Evolutionary conservation across 1,140 invertebrate genomes (phyloP), one percentile per base, ranked within the genome.

Genomic region (Macrostomum lignano): DNA sequence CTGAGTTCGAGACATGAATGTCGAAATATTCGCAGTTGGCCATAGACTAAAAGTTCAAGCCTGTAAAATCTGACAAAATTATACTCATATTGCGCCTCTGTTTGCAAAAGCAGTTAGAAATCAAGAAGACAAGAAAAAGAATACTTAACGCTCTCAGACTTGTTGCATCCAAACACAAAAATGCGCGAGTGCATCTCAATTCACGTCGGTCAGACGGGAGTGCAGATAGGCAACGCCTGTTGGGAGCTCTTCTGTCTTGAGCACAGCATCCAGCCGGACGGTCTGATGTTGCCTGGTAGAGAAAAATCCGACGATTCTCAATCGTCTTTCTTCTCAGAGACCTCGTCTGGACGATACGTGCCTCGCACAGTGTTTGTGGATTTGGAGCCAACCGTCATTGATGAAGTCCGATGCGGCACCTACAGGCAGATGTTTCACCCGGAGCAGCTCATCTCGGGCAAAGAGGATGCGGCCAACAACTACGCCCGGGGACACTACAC

Each of bases 141-240:
- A n/a, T n/a, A n/a, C n/a, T n/a, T n/a, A n/a, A n/a, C n/a, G n/a
- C n/a, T n/a, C n/a, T n/a, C n/a, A n/a, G n/a, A n/a, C n/a, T n/a
- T n/a, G n/a, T n/a, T n/a, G n/a, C n/a, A n/a, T n/a, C n/a, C n/a
- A n/a, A n/a, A n/a, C n/a, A n/a, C n/a, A n/a, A n/a, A n/a, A n/a
- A n/a, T n/a, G 61, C 49, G 60, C 39, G 74, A 78, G 65, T 73
- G 71, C 46, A 72, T 78, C 46, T 75, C 72, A 40, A 67, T 78
- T 39, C 74, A 78, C 55, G 68, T 79, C 46, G 75, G 75, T 19
- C 74, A 79, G 61, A 72, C 72, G 37, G 73, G 73, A 28, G 71
- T 73, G 3, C 73, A 76, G 53, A 73, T 75, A 48, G 73, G 72
- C 39, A 74, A 74, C 47, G 70, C 70, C 26, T 64, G 61, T 38